Base-by-base conservation (phyloP, 2,888 invertebrate genomes). In the Dolichopus griseipennis region DNA sequence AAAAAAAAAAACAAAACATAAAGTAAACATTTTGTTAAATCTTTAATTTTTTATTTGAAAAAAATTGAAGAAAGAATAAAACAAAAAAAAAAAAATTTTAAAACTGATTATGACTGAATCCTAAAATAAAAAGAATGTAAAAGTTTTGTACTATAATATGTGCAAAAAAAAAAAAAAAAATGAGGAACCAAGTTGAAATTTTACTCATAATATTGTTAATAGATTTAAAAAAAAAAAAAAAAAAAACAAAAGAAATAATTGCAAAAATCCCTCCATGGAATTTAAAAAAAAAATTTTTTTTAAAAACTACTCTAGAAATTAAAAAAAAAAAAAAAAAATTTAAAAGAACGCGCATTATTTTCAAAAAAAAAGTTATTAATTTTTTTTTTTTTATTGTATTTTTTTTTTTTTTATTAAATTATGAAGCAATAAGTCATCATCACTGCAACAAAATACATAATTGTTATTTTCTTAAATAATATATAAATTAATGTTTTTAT, bases 241-340 rank as follows among this genome's bases (percentile, higher is more conserved):
- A 52, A 52, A 52, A 15, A 52, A 52, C 9, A 52, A 37, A 37
- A 37, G 8, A 10, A 37, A 37, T 12, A 37, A 37, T 37, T 37
- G 37, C 6, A 52, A 52, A 43, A 52, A 52, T 52, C 52, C 52
- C 52, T 52, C 52, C 52, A 52, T 52, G 52, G 52, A 52, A 52
- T 52, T 52, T 18, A n/a, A 12, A 52, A 43, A 6, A 34, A n/a
- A n/a, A n/a, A 34, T 34, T 10, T 37, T 37, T 52, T 52, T 52
- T 52, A 52, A 52, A 5, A n/a, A 52, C 15, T 18, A 52, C 52
- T 12, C 6, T 18, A 52, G 15, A 52, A 18, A 52, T 52, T 5
- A 52, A 4, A 37, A 52, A 52, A 52, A 52, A 52, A 52, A 52
- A 52, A 52, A 52, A n/a, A 52, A 52, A 1, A 52, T 2, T 41